Percentiles rank a stretch among this genome's conserved stretches.
Evolutionary conservation across 2,797 vertebrate genomes (phyloP).

Genomic region (Hippocampus kuda): DNA sequence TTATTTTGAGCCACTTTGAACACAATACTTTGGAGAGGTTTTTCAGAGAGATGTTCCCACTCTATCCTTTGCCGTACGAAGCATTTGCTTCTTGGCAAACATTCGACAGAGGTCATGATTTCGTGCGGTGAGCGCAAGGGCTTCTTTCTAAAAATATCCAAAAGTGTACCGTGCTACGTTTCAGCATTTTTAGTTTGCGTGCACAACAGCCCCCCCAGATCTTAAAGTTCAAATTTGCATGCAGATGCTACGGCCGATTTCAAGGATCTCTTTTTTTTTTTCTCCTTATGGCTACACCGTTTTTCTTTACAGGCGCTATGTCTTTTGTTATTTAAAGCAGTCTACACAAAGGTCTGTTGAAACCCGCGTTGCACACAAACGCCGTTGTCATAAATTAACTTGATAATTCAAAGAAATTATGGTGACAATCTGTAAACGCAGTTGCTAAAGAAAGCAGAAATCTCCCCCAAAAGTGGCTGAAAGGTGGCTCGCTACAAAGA

Average conservation of each 20-base stretch:
- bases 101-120: conserved; percentile 7
- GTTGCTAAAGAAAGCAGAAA: conserved; percentile 2
- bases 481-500: conserved; percentile 33
- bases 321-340: conserved; percentile 22
- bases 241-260: conserved; percentile 5
- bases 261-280: conserved; percentile 8
- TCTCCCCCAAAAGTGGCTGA: conserved; percentile 18
- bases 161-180: conserved; percentile 9
- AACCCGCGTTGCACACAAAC: neutral
- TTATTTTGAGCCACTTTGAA: conserved; percentile 21
- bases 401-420: conserved; percentile 17
- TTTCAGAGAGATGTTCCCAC: conserved; percentile 7
- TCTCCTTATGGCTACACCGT: conserved; percentile 4
- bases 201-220: conserved; percentile 8
- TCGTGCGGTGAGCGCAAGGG: conserved; percentile 15
- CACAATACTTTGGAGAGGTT: conserved; percentile 18
- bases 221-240: conserved; percentile 12
- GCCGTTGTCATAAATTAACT: conserved; percentile 2
- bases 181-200: conserved; percentile 19
- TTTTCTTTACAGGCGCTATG: conserved; percentile 6
- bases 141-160: conserved; percentile 19
- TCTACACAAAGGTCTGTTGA: conserved; percentile 9
- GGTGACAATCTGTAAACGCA: conserved; percentile 8
- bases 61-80: neutral
- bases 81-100: conserved; percentile 12